These are phyloP conservation scores for Clarias pachynema DNA, from an alignment of 2,797 vertebrate genomes.

Conservation along the genomic window DNA sequence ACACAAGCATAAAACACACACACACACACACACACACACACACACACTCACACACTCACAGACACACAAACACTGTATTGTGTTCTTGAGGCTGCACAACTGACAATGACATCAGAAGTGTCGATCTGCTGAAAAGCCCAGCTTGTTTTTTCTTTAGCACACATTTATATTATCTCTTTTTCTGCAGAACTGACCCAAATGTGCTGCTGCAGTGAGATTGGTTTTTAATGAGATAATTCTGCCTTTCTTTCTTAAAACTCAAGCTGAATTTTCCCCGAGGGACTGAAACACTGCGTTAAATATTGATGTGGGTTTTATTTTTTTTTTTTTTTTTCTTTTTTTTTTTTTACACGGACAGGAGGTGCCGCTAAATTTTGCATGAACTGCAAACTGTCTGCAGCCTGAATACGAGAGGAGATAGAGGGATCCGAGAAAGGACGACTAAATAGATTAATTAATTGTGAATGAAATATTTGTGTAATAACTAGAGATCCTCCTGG, in stretches of 20 bases:
- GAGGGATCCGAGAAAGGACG: not conserved
- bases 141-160: not conserved
- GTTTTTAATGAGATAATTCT: constrained; percentile 38
- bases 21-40: not conserved
- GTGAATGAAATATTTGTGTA: not conserved
- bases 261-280: constrained; percentile 24
- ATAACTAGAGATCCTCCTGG: not conserved
- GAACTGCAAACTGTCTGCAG: constrained; percentile 54
- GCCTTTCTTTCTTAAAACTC: constrained; percentile 25
- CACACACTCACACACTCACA: not conserved
- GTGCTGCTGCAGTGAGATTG: constrained; percentile 31
- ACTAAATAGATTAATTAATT: constrained; percentile 4
- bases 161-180: constrained; percentile 18
- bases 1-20: not conserved
- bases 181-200: constrained; percentile 31
- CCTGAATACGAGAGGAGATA: not conserved
- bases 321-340: not conserved
- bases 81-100: constrained; percentile 21
- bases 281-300: constrained; percentile 58
- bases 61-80: not conserved
- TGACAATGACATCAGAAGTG: not conserved
- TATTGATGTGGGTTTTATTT: constrained; percentile 56
- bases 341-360: constrained; percentile 53
- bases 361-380: constrained; percentile 55
- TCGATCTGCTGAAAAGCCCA: not conserved